Conservation (phyloP, 2,888 invertebrate genomes). For the Leptura quadrifasciata region DNA sequence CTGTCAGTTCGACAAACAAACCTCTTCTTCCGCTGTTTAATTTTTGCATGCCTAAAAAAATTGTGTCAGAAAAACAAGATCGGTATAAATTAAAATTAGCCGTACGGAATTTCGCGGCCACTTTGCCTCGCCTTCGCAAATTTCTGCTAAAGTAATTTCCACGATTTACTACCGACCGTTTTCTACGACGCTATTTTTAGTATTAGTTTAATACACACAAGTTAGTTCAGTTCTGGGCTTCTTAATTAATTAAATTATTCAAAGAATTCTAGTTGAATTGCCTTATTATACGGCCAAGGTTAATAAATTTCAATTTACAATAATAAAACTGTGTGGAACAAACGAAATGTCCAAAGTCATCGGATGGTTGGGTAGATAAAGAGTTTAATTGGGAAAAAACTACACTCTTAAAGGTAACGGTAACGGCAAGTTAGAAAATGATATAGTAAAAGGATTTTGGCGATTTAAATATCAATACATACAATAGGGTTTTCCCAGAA, state of each 20-base stretch:
- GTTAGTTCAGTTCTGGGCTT: slow-evolving; percentile 1
- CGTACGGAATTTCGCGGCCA: not conserved
- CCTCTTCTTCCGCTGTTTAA: not conserved
- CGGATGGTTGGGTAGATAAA: not conserved
- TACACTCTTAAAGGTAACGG: not conserved
- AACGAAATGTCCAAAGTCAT: not conserved
- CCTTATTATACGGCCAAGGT: not conserved
- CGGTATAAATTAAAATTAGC: too few species aligned
- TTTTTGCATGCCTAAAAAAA: not conserved
- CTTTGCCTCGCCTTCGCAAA: not conserved
- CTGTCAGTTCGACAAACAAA: too few species aligned
- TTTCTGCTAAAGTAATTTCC: not conserved
- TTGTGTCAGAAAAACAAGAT: not conserved
- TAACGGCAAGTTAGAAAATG: too few species aligned
- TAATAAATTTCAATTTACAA: not conserved
- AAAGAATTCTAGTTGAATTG: not conserved
- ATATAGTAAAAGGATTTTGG: too few species aligned
- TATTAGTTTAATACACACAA: not conserved
- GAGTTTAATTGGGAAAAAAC: slow-evolving; percentile 4
- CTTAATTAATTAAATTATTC: not conserved
- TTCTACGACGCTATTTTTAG: not conserved
- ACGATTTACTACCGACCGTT: not conserved
- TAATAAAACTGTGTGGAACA: slow-evolving; percentile 2
- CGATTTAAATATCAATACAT: too few species aligned
- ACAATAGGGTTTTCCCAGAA: too few species aligned